Evolutionary conservation across 1,140 invertebrate species (phyloP).

Genomic region (Drosophila mojavensis): DNA sequence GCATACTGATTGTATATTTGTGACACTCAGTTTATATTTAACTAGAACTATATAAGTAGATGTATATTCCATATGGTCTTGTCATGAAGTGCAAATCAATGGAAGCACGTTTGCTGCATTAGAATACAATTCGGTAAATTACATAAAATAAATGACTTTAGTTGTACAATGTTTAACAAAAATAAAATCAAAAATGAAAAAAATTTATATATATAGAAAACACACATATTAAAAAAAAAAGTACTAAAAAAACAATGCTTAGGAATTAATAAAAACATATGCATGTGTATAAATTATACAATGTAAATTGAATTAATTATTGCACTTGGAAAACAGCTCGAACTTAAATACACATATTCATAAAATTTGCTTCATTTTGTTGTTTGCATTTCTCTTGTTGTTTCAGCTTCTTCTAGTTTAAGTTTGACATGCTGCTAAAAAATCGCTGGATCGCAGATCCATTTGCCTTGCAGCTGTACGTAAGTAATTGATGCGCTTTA

Average conservation of each 20-base stretch:
- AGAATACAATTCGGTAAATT: constrained; percentile 43
- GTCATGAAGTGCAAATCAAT: constrained; percentile 43
- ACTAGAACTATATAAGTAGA: constrained; percentile 13
- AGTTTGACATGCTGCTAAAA: constrained; percentile 16
- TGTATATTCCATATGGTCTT: constrained; percentile 24
- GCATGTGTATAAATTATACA: background rate
- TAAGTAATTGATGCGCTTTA: constrained; percentile 48
- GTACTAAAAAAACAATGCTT: constrained; percentile 30
- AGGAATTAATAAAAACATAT: constrained; percentile 31
- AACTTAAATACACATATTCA: constrained; percentile 27
- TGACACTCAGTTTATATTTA: constrained; percentile 2
- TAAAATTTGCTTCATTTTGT: constrained; percentile 1
- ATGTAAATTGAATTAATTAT: constrained; percentile 37
- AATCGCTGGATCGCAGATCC: constrained; percentile 7
- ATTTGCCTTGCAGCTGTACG: constrained; percentile 9
- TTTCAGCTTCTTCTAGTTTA: background rate
- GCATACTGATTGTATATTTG: constrained; percentile 14
- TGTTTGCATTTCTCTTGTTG: constrained; percentile 1
- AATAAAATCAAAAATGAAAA: constrained; percentile 2
- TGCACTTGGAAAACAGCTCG: constrained; percentile 53
- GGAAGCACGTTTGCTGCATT: constrained; percentile 45
- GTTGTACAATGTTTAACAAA: constrained; percentile 30
- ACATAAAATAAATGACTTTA: constrained; percentile 35
- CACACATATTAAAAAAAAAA: constrained; percentile 13
- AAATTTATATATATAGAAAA: constrained; percentile 5